Conservation (phyloP, 2,797 vertebrate genomes). For the Phaenicophaeus curvirostris region DNA sequence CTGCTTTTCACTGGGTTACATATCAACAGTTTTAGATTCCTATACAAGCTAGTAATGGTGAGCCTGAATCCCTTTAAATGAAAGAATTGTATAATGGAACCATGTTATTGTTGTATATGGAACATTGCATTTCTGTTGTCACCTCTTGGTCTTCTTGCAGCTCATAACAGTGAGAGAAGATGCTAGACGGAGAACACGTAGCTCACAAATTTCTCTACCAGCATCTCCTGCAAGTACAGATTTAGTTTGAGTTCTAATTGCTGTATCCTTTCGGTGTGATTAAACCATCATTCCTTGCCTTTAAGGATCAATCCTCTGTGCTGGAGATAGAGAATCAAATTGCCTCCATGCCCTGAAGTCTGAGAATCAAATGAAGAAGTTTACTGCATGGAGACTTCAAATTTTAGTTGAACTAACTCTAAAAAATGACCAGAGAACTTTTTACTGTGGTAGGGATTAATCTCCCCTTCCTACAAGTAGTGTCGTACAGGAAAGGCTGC, state of each 20-base stretch:
- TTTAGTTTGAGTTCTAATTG: constrained; percentile 64
- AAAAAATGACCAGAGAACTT: constrained; percentile 54
- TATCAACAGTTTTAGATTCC: not conserved
- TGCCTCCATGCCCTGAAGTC: constrained; percentile 60
- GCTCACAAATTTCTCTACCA: not conserved
- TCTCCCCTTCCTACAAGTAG: constrained; percentile 1
- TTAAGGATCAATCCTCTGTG: constrained; percentile 58
- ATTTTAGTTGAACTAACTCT: constrained; percentile 46
- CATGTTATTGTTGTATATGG: not conserved
- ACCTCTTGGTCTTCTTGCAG: constrained; percentile 3
- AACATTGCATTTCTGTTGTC: not conserved
- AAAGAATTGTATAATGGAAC: not conserved
- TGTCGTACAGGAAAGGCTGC: not conserved
- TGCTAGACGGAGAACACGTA: not conserved
- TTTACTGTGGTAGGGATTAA: constrained; percentile 31
- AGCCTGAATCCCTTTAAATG: not conserved
- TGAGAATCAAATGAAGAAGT: constrained; percentile 68
- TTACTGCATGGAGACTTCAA: constrained; percentile 37
- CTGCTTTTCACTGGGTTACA: not conserved
- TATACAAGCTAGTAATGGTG: not conserved
- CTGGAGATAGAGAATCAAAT: constrained; percentile 63
- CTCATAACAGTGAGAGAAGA: not conserved
- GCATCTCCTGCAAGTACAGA: constrained; percentile 37
- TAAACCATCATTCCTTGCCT: constrained; percentile 70
- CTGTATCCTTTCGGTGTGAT: constrained; percentile 64